Evolutionary conservation across 2,113 vertebrate species (phyloP).

Genomic region (Coturnix japonica): DNA sequence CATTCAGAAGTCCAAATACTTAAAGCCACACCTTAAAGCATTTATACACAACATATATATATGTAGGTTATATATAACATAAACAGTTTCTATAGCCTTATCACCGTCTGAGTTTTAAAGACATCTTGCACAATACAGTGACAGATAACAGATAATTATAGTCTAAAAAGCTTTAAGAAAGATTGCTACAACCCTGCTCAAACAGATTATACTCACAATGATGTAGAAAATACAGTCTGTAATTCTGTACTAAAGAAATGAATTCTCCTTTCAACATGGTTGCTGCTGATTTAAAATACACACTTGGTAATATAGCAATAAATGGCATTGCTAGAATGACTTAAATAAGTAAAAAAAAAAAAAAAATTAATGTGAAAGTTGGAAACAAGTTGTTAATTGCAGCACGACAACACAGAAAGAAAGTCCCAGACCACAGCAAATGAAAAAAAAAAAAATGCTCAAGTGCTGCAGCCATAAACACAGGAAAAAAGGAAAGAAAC

Average conservation of each 20-base stretch:
- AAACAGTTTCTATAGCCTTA: not conserved
- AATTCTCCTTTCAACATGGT: not conserved
- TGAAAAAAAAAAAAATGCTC: too few species aligned
- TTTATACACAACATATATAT: too few species aligned
- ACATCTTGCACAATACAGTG: not conserved
- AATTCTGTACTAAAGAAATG: not conserved
- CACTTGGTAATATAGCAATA: not conserved
- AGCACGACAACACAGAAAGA: too few species aligned
- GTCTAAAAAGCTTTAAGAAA: not conserved
- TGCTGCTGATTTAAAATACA: not conserved
- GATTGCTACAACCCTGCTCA: not conserved
- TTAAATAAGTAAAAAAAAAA: not conserved
- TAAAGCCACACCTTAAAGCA: not conserved
- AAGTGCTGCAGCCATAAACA: too few species aligned
- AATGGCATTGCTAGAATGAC: not conserved
- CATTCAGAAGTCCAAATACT: not conserved
- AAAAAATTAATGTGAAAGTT: not conserved
- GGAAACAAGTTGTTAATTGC: too few species aligned
- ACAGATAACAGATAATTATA: not conserved
- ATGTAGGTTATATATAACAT: too few species aligned
- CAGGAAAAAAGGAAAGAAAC: too few species aligned
- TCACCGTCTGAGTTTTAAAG: not conserved
- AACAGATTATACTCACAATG: not conserved
- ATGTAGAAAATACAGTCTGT: not conserved
- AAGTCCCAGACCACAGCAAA: too few species aligned